Percentiles rank a stretch among this genome's conserved stretches.
Conservation (phyloP, 2,888 invertebrate species). For the Parnassius orleans region DNA sequence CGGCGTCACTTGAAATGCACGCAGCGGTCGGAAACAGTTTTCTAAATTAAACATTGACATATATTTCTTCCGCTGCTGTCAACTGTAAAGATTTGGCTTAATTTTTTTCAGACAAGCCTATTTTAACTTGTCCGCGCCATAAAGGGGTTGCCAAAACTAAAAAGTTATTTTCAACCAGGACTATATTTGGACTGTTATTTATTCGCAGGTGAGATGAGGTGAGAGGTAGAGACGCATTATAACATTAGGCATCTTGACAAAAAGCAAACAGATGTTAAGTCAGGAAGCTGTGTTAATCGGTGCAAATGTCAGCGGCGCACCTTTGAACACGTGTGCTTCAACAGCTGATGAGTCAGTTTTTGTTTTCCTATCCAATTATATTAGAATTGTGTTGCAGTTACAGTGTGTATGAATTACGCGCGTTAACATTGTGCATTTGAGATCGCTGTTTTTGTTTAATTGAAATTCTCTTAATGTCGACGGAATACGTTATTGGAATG, state of each 20-base stretch:
- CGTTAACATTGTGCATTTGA: neutral
- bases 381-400: neutral
- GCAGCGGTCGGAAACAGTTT: too few species aligned
- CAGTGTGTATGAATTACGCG: neutral
- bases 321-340: constrained; percentile 29
- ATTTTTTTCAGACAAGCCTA: too few species aligned
- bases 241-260: constrained; percentile 12
- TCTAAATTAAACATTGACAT: too few species aligned
- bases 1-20: too few species aligned
- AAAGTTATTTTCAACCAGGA: neutral
- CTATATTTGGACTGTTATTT: constrained; percentile 12
- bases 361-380: neutral
- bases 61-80: neutral
- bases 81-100: too few species aligned
- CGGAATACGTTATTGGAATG: neutral
- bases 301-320: constrained; percentile 32
- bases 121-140: too few species aligned
- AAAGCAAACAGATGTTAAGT: constrained; percentile 20
- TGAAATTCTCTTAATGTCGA: neutral
- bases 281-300: constrained; percentile 22
- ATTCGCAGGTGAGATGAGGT: constrained; percentile 21
- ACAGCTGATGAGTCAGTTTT: constrained; percentile 26
- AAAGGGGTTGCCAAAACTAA: neutral
- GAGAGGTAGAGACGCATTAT: neutral
- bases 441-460: neutral